Evolutionary conservation across 2,797 vertebrate genomes (phyloP).

Genomic region (Darevskia mixta): DNA sequence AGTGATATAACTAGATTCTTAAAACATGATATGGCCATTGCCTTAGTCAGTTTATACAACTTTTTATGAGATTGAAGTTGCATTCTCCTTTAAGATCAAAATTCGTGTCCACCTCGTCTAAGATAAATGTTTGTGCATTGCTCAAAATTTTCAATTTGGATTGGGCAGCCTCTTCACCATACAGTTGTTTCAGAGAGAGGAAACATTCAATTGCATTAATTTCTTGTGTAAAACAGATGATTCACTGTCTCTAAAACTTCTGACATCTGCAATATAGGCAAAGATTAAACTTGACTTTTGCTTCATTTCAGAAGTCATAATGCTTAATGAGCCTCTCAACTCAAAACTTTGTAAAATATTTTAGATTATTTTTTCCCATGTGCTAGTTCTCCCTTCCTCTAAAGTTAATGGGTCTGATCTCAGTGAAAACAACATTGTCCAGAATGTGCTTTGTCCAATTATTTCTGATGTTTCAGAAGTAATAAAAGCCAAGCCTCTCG

Average conservation of each 20-base stretch:
- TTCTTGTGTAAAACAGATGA: not conserved
- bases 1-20: too few species aligned
- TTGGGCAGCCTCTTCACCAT: not conserved
- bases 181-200: not conserved
- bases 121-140: not conserved
- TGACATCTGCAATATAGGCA: not conserved
- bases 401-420: constrained; percentile 6
- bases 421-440: rapidly evolving
- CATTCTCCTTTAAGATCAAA: not conserved
- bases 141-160: not conserved
- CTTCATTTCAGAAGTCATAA: constrained; percentile 5
- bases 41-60: not conserved
- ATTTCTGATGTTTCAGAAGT: constrained; percentile 23
- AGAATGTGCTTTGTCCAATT: not conserved
- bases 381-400: not conserved
- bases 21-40: too few species aligned
- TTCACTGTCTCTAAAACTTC: not conserved
- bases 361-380: not conserved
- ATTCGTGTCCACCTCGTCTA: not conserved
- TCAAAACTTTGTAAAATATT: constrained; percentile 41
- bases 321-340: constrained; percentile 5
- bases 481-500: not conserved
- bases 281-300: not conserved
- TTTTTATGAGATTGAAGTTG: not conserved
- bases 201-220: constrained; percentile 2